A percentile compares a stretch with the other conserved stretches of the same genome.
phyloP scores from a whole-genome alignment of 2,797 vertebrate species.

The Arrhamphus sclerolepis region DNA sequence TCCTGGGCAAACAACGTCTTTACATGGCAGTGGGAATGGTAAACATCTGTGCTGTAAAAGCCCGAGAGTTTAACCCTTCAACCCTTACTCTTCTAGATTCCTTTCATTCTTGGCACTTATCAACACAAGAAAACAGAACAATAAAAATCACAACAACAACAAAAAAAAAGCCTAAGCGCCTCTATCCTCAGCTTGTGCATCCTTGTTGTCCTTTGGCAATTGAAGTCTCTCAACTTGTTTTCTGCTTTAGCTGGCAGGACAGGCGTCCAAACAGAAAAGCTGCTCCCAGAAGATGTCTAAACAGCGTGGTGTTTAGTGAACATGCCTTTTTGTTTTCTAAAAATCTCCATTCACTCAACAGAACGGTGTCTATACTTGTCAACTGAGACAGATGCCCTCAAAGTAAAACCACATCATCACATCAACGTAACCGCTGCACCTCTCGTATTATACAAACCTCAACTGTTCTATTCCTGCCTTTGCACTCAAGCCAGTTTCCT shows the following conservation, averaged over 20 bases:
- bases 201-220: slow-evolving; percentile 79
- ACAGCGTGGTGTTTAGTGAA: slow-evolving; percentile 65
- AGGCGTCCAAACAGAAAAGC: slow-evolving; percentile 58
- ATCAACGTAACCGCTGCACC: slow-evolving; percentile 18
- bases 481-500: slow-evolving; percentile 30
- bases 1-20: slow-evolving; percentile 76
- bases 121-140: slow-evolving; percentile 68
- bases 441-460: slow-evolving; percentile 31
- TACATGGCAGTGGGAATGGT: slow-evolving; percentile 74
- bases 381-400: slow-evolving; percentile 65
- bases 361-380: slow-evolving; percentile 52
- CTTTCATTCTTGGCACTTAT: slow-evolving; percentile 68
- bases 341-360: slow-evolving; percentile 34
- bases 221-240: slow-evolving; percentile 75
- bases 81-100: slow-evolving; percentile 49
- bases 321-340: slow-evolving; percentile 61
- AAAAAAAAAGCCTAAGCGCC: slow-evolving; percentile 41
- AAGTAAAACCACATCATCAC: slow-evolving; percentile 39
- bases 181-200: slow-evolving; percentile 50
- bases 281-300: slow-evolving; percentile 67
- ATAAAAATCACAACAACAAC: slow-evolving; percentile 39
- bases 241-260: slow-evolving; percentile 69
- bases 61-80: slow-evolving; percentile 69
- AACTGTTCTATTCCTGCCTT: slow-evolving; percentile 46
- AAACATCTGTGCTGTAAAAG: slow-evolving; percentile 79